These are phyloP conservation scores for Pheosia tremula DNA, from an alignment of 2,888 invertebrate species.

Conservation along the genomic window DNA sequence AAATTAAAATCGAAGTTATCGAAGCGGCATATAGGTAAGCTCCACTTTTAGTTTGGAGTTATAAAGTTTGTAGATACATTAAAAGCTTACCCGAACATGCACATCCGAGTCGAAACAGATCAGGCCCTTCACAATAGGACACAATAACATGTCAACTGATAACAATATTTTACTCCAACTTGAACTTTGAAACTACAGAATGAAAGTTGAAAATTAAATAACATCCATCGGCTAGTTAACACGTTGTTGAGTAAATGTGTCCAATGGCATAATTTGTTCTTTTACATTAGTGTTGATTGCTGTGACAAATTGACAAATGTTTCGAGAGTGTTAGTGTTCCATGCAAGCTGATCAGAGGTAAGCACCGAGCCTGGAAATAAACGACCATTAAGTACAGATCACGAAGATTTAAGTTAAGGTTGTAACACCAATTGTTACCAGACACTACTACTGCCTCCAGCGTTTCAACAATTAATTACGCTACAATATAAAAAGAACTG, in stretches of 20 bases:
- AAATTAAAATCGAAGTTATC: neutral
- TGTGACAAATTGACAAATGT: constrained; percentile 39
- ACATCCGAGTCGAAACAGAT: neutral
- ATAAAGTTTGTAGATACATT: neutral
- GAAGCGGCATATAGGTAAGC: neutral
- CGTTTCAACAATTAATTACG: too few relatives aligned
- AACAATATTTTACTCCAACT: neutral
- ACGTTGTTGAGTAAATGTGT: neutral
- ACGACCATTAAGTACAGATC: constrained; percentile 41
- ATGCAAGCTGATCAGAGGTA: constrained; percentile 79
- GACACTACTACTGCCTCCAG: too few relatives aligned
- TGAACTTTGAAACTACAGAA: neutral
- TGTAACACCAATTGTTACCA: too few relatives aligned
- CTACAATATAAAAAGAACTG: too few relatives aligned
- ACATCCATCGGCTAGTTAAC: neutral
- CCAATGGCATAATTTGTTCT: neutral
- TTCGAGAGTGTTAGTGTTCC: constrained; percentile 61
- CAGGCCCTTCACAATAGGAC: neutral
- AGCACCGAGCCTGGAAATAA: constrained; percentile 81
- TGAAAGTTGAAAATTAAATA: neutral
- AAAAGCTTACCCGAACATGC: neutral
- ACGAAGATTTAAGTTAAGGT: neutral
- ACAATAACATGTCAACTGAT: neutral
- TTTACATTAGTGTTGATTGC: constrained; percentile 22
- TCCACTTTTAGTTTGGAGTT: neutral